Evolutionary conservation across 2,113 vertebrate genomes (phyloP).

Genomic region (Heterochromis multidens): DNA sequence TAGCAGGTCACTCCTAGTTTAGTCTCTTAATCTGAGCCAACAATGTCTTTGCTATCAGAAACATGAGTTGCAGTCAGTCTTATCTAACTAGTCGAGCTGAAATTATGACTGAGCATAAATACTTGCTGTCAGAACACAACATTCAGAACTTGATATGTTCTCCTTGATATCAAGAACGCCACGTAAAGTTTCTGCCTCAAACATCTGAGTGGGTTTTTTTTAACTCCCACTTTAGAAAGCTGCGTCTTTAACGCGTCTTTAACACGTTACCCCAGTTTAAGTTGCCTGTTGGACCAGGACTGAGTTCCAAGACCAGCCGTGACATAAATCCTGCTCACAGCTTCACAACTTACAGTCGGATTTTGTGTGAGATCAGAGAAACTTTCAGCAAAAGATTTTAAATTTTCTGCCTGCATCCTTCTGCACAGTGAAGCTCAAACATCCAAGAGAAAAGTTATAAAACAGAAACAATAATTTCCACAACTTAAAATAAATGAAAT

Average conservation of each 20-base stretch:
- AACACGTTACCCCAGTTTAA: neutral
- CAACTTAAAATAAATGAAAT: neutral
- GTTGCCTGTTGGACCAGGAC: neutral
- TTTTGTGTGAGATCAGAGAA: neutral
- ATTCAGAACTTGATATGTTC: neutral
- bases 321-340: neutral
- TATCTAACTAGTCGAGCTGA: neutral
- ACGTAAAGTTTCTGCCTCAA: neutral
- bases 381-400: neutral
- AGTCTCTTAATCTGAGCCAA: neutral
- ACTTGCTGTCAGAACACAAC: rapidly evolving
- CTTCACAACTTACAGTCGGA: neutral
- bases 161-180: neutral
- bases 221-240: neutral
- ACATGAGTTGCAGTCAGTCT: neutral
- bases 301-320: neutral
- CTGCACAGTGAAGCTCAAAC: neutral
- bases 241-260: neutral
- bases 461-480: neutral
- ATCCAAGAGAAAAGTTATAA: neutral
- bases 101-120: rapidly evolving
- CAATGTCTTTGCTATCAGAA: neutral
- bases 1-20: neutral
- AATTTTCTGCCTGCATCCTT: neutral
- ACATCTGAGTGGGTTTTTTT: neutral